Conservation (phyloP, 2,888 invertebrate species). For the Conistra vaccinii region DNA sequence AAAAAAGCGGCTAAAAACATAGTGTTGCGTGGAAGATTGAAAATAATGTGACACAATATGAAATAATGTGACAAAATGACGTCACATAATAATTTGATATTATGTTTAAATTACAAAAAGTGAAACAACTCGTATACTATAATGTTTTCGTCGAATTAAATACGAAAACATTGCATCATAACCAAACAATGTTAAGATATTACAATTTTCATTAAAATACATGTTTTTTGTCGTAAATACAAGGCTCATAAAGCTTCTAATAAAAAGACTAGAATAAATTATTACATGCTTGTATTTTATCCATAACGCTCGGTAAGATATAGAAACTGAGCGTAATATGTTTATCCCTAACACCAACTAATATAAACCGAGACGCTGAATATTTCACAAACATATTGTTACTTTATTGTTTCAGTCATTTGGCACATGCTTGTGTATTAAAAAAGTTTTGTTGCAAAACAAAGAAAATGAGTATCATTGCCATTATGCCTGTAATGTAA, state of each 20-base stretch:
- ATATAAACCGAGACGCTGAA: neutral
- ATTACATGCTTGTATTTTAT: neutral
- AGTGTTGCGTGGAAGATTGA: no score
- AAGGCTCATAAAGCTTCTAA: neutral
- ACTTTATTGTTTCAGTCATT: constrained; percentile 29
- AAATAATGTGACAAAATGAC: no score
- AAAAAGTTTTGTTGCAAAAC: constrained; percentile 36
- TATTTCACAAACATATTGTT: constrained; percentile 35
- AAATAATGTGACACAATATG: no score
- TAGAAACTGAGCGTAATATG: neutral
- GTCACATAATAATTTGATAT: no score
- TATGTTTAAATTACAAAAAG: no score
- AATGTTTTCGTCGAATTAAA: neutral
- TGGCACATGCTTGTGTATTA: constrained; percentile 30
- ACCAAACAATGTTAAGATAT: neutral
- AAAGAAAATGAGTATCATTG: constrained; percentile 21
- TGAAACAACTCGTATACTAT: no score
- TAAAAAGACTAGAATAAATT: neutral
- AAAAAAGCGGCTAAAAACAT: no score
- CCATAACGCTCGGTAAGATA: neutral
- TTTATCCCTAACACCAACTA: neutral
- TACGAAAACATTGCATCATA: neutral
- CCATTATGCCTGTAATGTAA: no score
- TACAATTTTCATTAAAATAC: no score
- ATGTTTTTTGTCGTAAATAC: neutral